A percentile compares a stretch with the other conserved stretches of the same genome.
phyloP scores from a whole-genome alignment of 2,888 invertebrate species.

The Rhamphomyia laevipes region DNA sequence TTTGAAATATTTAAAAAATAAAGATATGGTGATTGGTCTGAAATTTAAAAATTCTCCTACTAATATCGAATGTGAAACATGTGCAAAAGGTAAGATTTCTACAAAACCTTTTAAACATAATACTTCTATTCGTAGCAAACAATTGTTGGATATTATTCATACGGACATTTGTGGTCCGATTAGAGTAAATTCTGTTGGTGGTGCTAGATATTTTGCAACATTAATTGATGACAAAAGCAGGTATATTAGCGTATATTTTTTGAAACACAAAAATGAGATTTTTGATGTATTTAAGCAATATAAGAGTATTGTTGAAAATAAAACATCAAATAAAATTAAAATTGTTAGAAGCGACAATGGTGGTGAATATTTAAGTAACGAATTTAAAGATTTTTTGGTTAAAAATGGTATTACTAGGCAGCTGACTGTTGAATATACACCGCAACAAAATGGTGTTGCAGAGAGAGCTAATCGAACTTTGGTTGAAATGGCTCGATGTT shows the following conservation, averaged over 20 bases:
- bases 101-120: background rate
- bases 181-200: slow-evolving; percentile 11
- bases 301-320: background rate
- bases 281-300: background rate
- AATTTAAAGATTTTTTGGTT: slow-evolving; percentile 11
- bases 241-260: background rate
- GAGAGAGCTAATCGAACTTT: too few relatives aligned
- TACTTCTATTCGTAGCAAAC: background rate
- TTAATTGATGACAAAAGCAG: background rate
- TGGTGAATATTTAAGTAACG: slow-evolving; percentile 9
- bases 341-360: slow-evolving; percentile 12
- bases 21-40: slow-evolving; percentile 5
- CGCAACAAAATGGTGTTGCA: background rate
- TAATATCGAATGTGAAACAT: slow-evolving; percentile 5
- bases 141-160: slow-evolving; percentile 9
- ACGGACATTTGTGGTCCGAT: slow-evolving; percentile 15
- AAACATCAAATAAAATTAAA: slow-evolving; percentile 8
- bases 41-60: background rate
- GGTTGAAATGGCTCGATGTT: slow-evolving; percentile 7
- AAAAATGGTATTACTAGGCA: slow-evolving; percentile 12
- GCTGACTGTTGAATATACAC: background rate
- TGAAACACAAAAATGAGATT: background rate
- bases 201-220: background rate
- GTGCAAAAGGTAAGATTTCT: slow-evolving; percentile 9
- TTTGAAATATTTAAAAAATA: slow-evolving; percentile 3